Evolutionary conservation across 2,113 vertebrate species (phyloP), one percentile per base, ranked within the genome.

Genomic region (Talpa occidentalis): DNA sequence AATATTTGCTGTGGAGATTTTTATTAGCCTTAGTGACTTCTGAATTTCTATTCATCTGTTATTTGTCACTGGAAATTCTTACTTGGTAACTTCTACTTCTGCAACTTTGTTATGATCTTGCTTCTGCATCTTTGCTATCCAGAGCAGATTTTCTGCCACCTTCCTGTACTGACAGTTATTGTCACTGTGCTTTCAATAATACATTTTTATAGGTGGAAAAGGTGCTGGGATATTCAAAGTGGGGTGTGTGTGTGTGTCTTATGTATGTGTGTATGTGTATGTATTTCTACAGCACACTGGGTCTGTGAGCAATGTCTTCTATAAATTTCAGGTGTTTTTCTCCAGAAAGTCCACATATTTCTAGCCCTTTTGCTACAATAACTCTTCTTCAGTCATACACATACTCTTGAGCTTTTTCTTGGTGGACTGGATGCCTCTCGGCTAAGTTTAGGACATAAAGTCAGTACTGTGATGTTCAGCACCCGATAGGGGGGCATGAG

Each of bases 401-500:
- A 9, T 32, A 56, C 54, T 56, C 54, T 60, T 52, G 90, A 77
- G 60, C 88, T 97, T 86, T n/a, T 92, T 66, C 3, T 16, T 94
- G 78, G 59, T 92, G 87, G 86, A 83, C 60, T 90, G 60, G 54
- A n/a, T 76, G 85, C 91, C 60, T 22, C 26, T 1, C 90, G 42
- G 93, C 69, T 96, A 72, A 90, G 69, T 92, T 88, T 0, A 93
- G 28, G 3, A 0, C 91, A 83, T 40, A 16, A 32, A 47, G 62
- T 24, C 5, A 2, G 21, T n/a, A 40, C 76, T 87, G 35, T 92
- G 90, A 94, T 83, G 90, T 96, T 97, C 72, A 87, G 93, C 95
- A 42, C 88, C 70, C 59, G 67, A 70, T 47, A 28, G 87, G 94
- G 88, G 60, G 72, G 28, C 69, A 5, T 94, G 73, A 66, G 17